Evolutionary conservation across 2,888 invertebrate species (phyloP), one percentile per base, ranked within the genome.

Genomic region (Punctoribates punctum): DNA sequence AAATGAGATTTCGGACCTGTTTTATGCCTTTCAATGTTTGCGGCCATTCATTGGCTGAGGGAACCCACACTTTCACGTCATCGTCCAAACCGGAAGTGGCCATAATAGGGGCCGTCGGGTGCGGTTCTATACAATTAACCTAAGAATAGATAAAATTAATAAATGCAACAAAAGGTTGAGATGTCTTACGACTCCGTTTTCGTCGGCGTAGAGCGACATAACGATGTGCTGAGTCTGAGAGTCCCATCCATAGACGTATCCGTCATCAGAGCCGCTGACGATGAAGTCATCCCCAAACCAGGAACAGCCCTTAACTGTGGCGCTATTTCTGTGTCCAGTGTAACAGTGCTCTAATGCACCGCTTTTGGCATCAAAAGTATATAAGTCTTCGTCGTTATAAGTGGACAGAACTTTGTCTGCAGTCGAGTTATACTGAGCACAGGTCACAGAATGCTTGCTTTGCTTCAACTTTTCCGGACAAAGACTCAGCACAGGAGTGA

Each of bases 181-280:
- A 79, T 75, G 25, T 38, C 80, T 88, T 46, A 70, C 70, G 46
- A 70, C 70, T 70, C 70, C 70, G 23, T 46, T 88, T 79, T 87
- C 87, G 84, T 95, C 94, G 0, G 90, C 95, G 78, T 88, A 86
- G 86, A 93, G 87, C 87, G 90, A 94, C 82, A 95, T 93, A n/a
- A 96, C 91, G 78, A 97, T 91, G 0, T 91, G 87, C 84, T 94
- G 94, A 0, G 91, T 89, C 74, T 91, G 88, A 83, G 91, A 91
- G 81, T 96, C 94, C 96, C 97, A 97, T 75, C 96, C 89, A 82
- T 89, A 83, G 85, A 89, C 88, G 82, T 95, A 88, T 9, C 93
- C 91, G 84, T 96, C 96, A 83, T 97, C 96, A 1, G 94, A 95
- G 0, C 97, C 97, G 62, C 95, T 95, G 13, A 96, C 89, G 1